A percentile compares a stretch with the other conserved stretches of the same genome.
Evolutionary conservation across 2,888 invertebrate genomes (phyloP).

Genomic region (Furcula furcula): DNA sequence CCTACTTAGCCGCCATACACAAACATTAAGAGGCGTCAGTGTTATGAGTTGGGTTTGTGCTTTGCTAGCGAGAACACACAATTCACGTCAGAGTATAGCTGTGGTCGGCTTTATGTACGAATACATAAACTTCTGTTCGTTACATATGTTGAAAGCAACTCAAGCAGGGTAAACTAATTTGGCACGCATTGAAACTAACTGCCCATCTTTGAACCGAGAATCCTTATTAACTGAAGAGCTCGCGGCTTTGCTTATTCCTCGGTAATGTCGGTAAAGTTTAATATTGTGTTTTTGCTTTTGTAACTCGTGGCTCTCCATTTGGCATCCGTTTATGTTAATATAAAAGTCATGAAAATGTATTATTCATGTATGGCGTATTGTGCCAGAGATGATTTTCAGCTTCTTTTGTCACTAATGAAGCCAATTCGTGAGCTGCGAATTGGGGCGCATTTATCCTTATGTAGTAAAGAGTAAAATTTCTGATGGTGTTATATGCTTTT

Average conservation of each 20-base stretch:
- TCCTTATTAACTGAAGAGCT: slow-evolving; percentile 38
- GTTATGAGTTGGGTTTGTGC: slow-evolving; percentile 13
- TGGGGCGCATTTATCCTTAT: no score
- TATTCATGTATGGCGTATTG: no score
- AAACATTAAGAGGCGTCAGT: slow-evolving; percentile 3
- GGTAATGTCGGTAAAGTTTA: slow-evolving; percentile 3
- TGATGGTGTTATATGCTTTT: no score
- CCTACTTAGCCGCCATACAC: no score
- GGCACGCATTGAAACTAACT: slow-evolving; percentile 55
- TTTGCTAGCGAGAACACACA: slow-evolving; percentile 10
- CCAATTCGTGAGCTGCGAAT: no score
- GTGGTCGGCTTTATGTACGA: slow-evolving; percentile 23
- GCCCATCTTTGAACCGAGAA: slow-evolving; percentile 42
- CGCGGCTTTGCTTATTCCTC: slow-evolving; percentile 15
- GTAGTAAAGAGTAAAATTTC: no score
- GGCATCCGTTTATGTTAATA: no score
- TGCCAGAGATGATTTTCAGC: no score
- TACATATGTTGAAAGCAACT: slow-evolving; percentile 26
- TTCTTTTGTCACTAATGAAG: no score
- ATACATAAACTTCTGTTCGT: slow-evolving; percentile 27
- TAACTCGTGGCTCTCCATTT: no score
- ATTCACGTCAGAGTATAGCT: slow-evolving; percentile 21
- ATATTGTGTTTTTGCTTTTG: no score
- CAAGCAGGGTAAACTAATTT: slow-evolving; percentile 55
- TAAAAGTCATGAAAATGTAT: no score